Percentiles rank a stretch among this genome's conserved stretches.
These are phyloP conservation scores for Drosophila niveifrons DNA, from an alignment of 2,888 invertebrate genomes.

Conservation along the genomic window DNA sequence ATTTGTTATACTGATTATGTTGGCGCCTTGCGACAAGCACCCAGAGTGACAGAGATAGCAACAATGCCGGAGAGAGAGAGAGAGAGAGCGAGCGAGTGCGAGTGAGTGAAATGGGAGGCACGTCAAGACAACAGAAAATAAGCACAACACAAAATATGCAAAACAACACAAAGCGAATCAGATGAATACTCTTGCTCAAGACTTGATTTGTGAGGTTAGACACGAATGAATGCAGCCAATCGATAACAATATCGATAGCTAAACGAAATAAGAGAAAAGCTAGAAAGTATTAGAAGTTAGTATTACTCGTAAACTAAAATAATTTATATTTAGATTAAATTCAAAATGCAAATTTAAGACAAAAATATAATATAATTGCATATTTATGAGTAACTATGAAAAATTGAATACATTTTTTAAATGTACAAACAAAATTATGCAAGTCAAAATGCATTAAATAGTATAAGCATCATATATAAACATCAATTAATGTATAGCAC, in stretches of 20 bases:
- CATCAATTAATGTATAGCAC: too few relatives aligned
- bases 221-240: background rate
- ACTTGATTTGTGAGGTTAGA: background rate
- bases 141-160: slow-evolving; percentile 32
- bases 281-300: too few relatives aligned
- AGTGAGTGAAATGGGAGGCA: slow-evolving; percentile 3
- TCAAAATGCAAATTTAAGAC: too few relatives aligned
- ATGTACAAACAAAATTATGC: too few relatives aligned
- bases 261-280: too few relatives aligned
- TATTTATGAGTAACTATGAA: too few relatives aligned
- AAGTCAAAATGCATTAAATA: too few relatives aligned
- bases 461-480: too few relatives aligned
- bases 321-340: too few relatives aligned
- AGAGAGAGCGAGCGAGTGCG: background rate
- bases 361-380: too few relatives aligned
- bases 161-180: slow-evolving; percentile 5
- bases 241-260: background rate
- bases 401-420: too few relatives aligned
- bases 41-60: slow-evolving; percentile 5
- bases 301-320: too few relatives aligned
- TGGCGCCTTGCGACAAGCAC: slow-evolving; percentile 72
- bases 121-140: slow-evolving; percentile 43
- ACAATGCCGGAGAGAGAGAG: slow-evolving; percentile 4
- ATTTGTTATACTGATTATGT: slow-evolving; percentile 84
- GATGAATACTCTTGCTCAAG: slow-evolving; percentile 21